Evolutionary conservation across 1,140 invertebrate species (phyloP), one percentile per base, ranked within the genome.

Genomic region (Orussus abietinus): DNA sequence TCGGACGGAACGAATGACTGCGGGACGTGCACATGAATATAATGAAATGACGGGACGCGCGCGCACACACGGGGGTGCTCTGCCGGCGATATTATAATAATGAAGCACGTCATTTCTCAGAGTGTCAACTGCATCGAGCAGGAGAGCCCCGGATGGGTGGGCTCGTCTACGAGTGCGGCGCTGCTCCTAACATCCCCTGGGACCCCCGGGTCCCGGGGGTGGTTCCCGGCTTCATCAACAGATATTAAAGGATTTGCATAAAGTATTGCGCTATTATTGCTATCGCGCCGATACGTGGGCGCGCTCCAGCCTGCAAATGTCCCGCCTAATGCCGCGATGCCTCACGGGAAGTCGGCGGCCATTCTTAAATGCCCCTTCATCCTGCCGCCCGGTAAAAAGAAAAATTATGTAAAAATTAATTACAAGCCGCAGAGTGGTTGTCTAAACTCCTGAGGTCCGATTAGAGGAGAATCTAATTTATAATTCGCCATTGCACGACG

Each of bases 71-170:
- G 26, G 20, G 36, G 29, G 31, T 34, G 28, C 43, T 17, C 18
- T 12, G 20, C 35, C 34, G 51, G 46, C 51, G 53, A 62, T 60
- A 63, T 64, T 65, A 66, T 58, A 66, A 66, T 59, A 59, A 64
- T 60, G 59, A 65, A 58, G 60, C 59, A 52, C 58, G 62, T 65
- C 65, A 71, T 72, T 72, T 69, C 62, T 72, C 68, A 72, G 64
- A 60, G 60, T 72, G 69, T 71, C 68, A 72, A 70, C 63, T 71
- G 64, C 65, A 70, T 53, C 62, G 64, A 66, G 62, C 64, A 55
- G 64, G 62, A 57, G 61, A 55, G 53, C 34, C 51, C 44, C 39
- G 49, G 47, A 58, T 42, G 55, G 52, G 54, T 53, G 55, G 57
- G 49, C 57, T 55, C 55, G 63, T 66, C 56, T 54, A 53, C 46